Evolutionary conservation across 2,888 invertebrate genomes (phyloP).

Genomic region (Volucella inflata): DNA sequence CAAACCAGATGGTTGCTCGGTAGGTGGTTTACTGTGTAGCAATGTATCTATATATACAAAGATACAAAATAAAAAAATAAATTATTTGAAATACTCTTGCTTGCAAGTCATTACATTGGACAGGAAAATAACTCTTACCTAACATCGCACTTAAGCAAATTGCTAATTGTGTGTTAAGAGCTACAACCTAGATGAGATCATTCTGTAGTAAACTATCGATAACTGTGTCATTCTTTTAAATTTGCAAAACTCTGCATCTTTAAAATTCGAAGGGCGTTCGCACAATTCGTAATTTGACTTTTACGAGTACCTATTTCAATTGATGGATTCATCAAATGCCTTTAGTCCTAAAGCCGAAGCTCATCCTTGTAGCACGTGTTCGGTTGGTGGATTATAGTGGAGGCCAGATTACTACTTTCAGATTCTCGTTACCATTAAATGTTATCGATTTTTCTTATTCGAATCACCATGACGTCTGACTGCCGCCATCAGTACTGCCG

Average conservation of each 20-base stretch:
- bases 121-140: neutral
- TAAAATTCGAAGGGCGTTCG: no score
- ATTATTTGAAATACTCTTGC: neutral
- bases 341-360: no score
- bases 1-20: neutral
- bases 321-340: no score
- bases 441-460: slow-evolving; percentile 16
- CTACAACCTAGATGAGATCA: slow-evolving; percentile 14
- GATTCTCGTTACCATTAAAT: slow-evolving; percentile 30
- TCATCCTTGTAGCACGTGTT: no score
- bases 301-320: no score
- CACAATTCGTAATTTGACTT: no score
- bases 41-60: no score
- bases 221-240: no score
- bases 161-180: slow-evolving; percentile 13
- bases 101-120: no score
- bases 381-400: no score
- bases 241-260: no score
- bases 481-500: neutral
- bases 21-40: neutral
- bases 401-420: slow-evolving; percentile 4
- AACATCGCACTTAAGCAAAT: slow-evolving; percentile 6
- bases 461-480: slow-evolving; percentile 38
- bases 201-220: neutral
- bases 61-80: neutral